phyloP scores from a whole-genome alignment of 2,888 invertebrate genomes.

The Tridacna gigas region DNA sequence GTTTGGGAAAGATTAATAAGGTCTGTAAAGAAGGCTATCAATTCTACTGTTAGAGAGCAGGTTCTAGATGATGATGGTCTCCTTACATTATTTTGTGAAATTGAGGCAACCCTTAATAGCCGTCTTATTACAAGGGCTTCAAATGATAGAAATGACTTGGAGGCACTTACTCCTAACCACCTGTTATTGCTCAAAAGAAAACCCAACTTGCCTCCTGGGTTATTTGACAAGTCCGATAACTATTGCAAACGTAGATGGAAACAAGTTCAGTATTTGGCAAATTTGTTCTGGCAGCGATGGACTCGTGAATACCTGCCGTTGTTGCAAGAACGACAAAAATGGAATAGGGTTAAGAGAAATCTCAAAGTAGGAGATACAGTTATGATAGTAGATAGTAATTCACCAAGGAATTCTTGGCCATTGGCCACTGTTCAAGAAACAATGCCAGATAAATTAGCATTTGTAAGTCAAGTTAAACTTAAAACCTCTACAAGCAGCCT shows the following conservation, averaged over 20 bases:
- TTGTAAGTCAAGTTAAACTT: constrained; percentile 42
- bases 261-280: constrained; percentile 45
- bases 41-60: constrained; percentile 45
- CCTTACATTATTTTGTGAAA: constrained; percentile 1
- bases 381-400: constrained; percentile 29
- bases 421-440: constrained; percentile 33
- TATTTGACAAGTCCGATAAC: constrained; percentile 36
- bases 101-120: constrained; percentile 58
- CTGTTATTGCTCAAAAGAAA: constrained; percentile 25
- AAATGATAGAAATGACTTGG: constrained; percentile 41
- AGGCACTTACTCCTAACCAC: constrained; percentile 58
- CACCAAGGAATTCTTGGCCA: constrained; percentile 42
- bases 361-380: constrained; percentile 34
- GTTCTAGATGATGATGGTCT: constrained; percentile 52
- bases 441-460: constrained; percentile 28
- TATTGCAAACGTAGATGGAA: no score
- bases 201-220: constrained; percentile 37
- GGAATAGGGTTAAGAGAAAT: constrained; percentile 28
- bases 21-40: no score
- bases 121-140: constrained; percentile 52
- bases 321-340: constrained; percentile 46
- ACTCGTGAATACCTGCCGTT: constrained; percentile 37
- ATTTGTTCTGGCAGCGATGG: constrained; percentile 57
- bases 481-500: constrained; percentile 36
- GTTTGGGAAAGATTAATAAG: no score